phyloP scores from a whole-genome alignment of 2,113 vertebrate genomes.

The Catharus minimus region DNA sequence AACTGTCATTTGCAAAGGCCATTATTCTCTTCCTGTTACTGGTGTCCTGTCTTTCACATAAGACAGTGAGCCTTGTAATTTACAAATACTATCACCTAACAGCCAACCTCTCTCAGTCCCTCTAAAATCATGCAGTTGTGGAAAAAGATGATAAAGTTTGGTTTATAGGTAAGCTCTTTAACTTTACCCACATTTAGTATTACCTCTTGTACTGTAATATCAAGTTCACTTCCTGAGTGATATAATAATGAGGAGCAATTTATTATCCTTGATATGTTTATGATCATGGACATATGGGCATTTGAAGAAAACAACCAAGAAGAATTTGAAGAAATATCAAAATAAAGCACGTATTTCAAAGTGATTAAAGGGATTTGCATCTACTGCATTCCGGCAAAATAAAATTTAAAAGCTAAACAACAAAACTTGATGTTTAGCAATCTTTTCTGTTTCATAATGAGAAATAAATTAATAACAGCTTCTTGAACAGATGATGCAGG shows the following conservation, averaged over 20 bases:
- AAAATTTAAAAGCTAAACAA: neutral
- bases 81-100: neutral
- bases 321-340: neutral
- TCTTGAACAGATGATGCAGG: neutral
- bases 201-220: neutral
- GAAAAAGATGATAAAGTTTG: neutral
- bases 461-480: neutral
- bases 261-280: neutral
- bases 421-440: neutral
- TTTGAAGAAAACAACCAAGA: neutral
- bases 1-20: neutral
- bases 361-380: neutral
- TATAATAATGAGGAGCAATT: neutral
- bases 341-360: neutral
- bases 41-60: neutral
- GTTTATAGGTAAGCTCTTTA: neutral
- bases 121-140: neutral
- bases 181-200: neutral
- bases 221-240: neutral
- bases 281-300: neutral
- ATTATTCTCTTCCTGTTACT: neutral
- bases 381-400: neutral
- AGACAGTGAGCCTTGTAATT: neutral
- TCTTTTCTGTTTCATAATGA: neutral
- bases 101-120: neutral